Percentiles rank a stretch among this genome's conserved stretches.
phyloP scores from a whole-genome alignment of 2,888 invertebrate species.

The Hypselothyrea guttata region DNA sequence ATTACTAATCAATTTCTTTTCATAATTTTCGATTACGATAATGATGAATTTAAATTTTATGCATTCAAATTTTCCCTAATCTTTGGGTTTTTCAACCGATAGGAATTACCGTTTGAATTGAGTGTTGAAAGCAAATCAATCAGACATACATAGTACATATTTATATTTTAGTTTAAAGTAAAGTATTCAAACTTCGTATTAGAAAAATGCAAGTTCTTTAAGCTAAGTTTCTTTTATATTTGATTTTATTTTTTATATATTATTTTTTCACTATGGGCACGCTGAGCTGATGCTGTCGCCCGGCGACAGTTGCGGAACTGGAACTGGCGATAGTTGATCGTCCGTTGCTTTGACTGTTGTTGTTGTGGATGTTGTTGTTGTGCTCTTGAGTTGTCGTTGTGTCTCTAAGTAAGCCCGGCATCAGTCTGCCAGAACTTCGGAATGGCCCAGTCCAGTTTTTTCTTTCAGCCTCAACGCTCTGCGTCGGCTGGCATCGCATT shows the following conservation, averaged over 20 bases:
- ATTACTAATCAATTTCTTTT: no score
- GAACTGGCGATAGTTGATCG: slow-evolving; percentile 63
- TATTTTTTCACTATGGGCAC: slow-evolving; percentile 39
- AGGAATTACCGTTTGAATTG: no score
- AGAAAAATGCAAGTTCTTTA: not conserved
- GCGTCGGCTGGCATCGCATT: slow-evolving; percentile 31
- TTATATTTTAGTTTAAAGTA: no score
- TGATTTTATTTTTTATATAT: slow-evolving; percentile 14
- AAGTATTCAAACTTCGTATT: slow-evolving; percentile 10
- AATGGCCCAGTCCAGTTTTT: slow-evolving; percentile 55
- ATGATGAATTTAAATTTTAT: no score
- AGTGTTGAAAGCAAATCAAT: no score
- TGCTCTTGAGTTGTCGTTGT: slow-evolving; percentile 24
- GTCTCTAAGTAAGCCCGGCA: slow-evolving; percentile 47
- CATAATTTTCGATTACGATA: no score
- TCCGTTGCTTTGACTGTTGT: slow-evolving; percentile 30
- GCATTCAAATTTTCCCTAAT: no score
- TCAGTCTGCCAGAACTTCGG: slow-evolving; percentile 22
- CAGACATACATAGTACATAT: no score
- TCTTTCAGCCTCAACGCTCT: slow-evolving; percentile 29
- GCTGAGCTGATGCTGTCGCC: slow-evolving; percentile 69
- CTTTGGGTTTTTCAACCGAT: no score
- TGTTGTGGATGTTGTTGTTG: slow-evolving; percentile 28
- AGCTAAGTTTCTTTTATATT: slow-evolving; percentile 11
- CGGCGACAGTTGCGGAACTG: slow-evolving; percentile 73